Conservation (phyloP, 2,888 invertebrate species). For the Microplitis manilae region DNA sequence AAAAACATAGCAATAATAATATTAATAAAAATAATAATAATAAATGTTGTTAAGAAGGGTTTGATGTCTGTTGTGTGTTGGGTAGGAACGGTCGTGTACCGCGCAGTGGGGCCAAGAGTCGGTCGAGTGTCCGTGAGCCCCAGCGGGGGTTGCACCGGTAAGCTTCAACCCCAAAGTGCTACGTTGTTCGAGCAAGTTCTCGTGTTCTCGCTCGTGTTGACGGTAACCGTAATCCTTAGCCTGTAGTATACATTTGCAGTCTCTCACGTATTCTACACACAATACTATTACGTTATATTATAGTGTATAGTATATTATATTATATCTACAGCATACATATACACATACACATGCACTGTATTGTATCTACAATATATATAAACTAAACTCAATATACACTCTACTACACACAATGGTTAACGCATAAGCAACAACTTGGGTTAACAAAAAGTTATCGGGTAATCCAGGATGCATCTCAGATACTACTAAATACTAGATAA, state of each 20-base stretch:
- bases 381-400: neutral
- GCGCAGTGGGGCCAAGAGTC: slow-evolving; percentile 70
- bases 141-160: slow-evolving; percentile 71
- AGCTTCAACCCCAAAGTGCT: slow-evolving; percentile 68
- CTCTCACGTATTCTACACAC: slow-evolving; percentile 46
- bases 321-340: neutral
- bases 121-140: slow-evolving; percentile 70
- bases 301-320: neutral
- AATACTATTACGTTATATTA: slow-evolving; percentile 26
- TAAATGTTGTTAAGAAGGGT: slow-evolving; percentile 57
- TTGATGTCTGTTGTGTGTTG: slow-evolving; percentile 67
- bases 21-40: slow-evolving; percentile 32
- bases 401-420: slow-evolving; percentile 26
- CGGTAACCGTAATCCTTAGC: slow-evolving; percentile 69
- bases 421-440: slow-evolving; percentile 34
- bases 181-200: slow-evolving; percentile 67
- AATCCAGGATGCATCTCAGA: slow-evolving; percentile 21
- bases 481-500: slow-evolving; percentile 27
- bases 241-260: slow-evolving; percentile 65
- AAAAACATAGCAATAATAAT: slow-evolving; percentile 16
- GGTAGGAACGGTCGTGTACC: slow-evolving; percentile 71
- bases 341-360: slow-evolving; percentile 9
- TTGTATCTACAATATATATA: slow-evolving; percentile 19
- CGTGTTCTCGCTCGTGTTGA: slow-evolving; percentile 68
- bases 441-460: slow-evolving; percentile 15